Base-by-base conservation (phyloP, 2,888 invertebrate genomes). In the Polydrusus pterygomalis region DNA sequence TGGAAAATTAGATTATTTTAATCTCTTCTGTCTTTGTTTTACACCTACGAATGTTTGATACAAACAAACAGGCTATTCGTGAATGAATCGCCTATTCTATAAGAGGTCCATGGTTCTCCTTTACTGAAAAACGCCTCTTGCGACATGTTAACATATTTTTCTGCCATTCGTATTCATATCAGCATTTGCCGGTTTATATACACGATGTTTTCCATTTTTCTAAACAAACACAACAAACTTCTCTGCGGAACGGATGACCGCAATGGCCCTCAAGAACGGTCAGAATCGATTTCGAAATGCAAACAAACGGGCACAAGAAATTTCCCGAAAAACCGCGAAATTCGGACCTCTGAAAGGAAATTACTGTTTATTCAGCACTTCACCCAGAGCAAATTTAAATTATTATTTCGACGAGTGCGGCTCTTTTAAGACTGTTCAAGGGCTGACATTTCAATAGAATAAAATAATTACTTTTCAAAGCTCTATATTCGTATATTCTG, bases 331-430 rank as follows among this genome's bases (percentile, higher is more conserved):
- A 74, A 67, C 74, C 68, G 63, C 68, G 45, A 54, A 70, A 43
- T 69, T 69, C 34, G 68, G 54, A 51, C 67, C 64, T 54, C 62
- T 51, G 54, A 74, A 64, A 69, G 69, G 74, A 74, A 69, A 74
- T 74, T 74, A 60, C 63, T 74, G 74, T 74, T 74, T 74, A 68
- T 69, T 62, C 74, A 74, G 74, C 74, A 47, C 74, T 74, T 45
- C 11, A 62, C 18, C 62, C 30, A 30, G 9, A 40, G 62, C 67
- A 49, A 67, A 68, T 68, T 60, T 45, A 60, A 72, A 65, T 47
- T 18, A 65, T 47, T 18, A 56, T 25, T 65, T 47, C 40, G 38
- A 17, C 25, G 8, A 54, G 40, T 54, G 49, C 38, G 49, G 34
- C 8, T 30, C 30, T 54, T 67, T 58, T 58, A 58, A 58, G 17